Conservation (phyloP, 2,888 invertebrate species). For the Thumatha senex region DNA sequence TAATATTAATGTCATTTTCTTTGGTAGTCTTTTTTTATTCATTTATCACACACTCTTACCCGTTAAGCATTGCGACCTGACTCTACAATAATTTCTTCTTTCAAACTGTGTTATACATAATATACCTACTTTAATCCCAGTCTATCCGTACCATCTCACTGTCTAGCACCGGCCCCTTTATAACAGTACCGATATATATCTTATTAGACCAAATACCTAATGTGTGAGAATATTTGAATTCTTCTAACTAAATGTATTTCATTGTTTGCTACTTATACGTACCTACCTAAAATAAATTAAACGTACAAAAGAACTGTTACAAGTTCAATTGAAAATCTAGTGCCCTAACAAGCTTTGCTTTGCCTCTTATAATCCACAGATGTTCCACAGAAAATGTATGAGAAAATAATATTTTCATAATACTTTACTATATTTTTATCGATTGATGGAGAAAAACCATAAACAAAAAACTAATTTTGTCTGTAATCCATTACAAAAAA, state of each 20-base stretch:
- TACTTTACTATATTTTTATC: no score
- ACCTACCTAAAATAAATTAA: background rate
- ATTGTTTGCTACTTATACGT: conserved; percentile 26
- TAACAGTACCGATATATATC: conserved; percentile 15
- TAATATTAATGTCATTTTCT: conserved; percentile 31
- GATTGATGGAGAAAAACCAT: no score
- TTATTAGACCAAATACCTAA: conserved; percentile 13
- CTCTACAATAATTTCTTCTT: conserved; percentile 35
- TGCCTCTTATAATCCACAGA: no score
- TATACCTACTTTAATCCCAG: conserved; percentile 25
- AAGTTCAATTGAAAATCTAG: no score
- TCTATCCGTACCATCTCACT: conserved; percentile 31
- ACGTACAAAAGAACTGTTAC: no score
- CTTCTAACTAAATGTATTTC: conserved; percentile 24
- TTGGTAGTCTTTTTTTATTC: conserved; percentile 52
- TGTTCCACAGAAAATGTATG: no score
- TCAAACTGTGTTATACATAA: conserved; percentile 25
- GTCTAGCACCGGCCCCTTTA: conserved; percentile 19
- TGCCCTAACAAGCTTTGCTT: no score
- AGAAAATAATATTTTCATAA: no score
- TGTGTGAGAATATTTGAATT: conserved; percentile 20
- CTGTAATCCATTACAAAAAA: no score
- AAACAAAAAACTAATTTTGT: no score
- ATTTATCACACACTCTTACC: conserved; percentile 61
- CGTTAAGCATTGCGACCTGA: conserved; percentile 55